Base-by-base conservation (phyloP, 2,888 invertebrate genomes). In the Dolichopus griseipennis region DNA sequence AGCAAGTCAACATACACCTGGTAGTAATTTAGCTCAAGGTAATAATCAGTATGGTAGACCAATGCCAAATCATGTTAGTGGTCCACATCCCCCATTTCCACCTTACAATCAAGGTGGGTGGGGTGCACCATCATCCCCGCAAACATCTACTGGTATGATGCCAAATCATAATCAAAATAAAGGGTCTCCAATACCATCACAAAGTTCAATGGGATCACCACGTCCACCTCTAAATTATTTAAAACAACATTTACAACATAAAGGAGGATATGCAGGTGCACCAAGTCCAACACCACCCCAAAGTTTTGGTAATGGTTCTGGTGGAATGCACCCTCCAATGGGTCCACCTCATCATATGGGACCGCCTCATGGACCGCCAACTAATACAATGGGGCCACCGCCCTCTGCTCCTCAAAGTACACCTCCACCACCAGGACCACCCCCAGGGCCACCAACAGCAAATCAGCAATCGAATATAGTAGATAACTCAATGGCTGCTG, bases 231-330 rank as follows among this genome's bases (percentile, higher is more conserved):
- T 86, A 68, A 86, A 86, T 80, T 88, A 88, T 84, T 83, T 88
- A 79, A 88, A 88, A 77, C 88, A 88, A 78, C 88, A 89, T 80
- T 82, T 86, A 70, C 85, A 89, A 83, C 88, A 89, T 80, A 89
- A 89, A 83, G 87, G 88, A 81, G 85, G 85, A 70, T 87, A 86
- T 76, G 84, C 75, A 72, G 80, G 83, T 71, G 81, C 83, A 37
- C 82, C 83, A 66, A 84, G 83, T 73, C 83, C 83, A 69, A 85
- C 86, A 80, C 87, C 87, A 70, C 87, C 87, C 64, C 87, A 85
- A 72, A 83, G 82, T 9, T 80, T 84, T 79, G 74, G 81, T 68
- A 82, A 83, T 75, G 81, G 83, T 18, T 82, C 79, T 33, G 69
- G 78, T 12, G 83, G 83, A 64, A 86, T 86, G 85, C 82, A 82